Evolutionary conservation across 2,113 vertebrate species (phyloP).

Genomic region (Eonycteris spelaea): DNA sequence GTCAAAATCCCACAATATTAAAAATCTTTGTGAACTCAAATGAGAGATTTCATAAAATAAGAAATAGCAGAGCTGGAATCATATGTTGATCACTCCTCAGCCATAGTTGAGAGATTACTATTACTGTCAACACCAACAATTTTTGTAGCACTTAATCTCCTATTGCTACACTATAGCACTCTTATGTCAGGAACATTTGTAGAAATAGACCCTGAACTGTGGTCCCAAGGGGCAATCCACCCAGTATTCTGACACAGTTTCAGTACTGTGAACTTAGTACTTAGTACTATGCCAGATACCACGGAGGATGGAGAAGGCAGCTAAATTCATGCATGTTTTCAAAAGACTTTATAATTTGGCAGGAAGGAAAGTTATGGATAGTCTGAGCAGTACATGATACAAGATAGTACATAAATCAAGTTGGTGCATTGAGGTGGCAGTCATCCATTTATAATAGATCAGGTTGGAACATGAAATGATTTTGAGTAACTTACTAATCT

Average conservation of each 20-base stretch:
- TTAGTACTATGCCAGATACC: background rate
- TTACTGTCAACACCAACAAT: background rate
- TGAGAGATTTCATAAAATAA: background rate
- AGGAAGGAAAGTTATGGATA: background rate
- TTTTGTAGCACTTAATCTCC: background rate
- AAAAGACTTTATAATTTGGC: background rate
- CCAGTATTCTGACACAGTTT: background rate
- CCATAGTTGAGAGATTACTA: background rate
- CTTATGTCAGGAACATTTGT: background rate
- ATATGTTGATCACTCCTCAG: background rate
- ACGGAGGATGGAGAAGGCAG: background rate
- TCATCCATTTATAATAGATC: background rate
- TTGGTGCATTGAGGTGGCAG: background rate
- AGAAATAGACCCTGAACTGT: background rate
- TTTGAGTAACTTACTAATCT: background rate
- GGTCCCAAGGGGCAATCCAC: background rate
- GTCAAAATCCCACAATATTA: background rate
- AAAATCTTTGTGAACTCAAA: background rate
- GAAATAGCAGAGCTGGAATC: background rate
- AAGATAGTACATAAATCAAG: background rate
- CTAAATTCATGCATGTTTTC: background rate
- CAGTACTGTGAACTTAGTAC: background rate
- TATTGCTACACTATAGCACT: background rate
- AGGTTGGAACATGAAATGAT: background rate
- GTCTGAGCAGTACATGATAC: background rate